Evolutionary conservation across 2,888 invertebrate species (phyloP).

Genomic region (Metacarcinus magister): DNA sequence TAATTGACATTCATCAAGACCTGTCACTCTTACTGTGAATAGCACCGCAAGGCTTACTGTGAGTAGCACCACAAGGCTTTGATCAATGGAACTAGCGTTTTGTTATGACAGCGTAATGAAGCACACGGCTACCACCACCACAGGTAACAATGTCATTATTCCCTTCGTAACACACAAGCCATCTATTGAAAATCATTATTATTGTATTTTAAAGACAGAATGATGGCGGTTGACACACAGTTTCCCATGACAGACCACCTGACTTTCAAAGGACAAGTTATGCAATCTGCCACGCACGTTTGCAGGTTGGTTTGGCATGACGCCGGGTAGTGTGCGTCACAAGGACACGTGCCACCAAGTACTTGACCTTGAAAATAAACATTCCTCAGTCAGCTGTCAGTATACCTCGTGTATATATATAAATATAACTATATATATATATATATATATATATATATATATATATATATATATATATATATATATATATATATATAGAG

Average conservation of each 20-base stretch:
- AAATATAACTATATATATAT: too few species aligned
- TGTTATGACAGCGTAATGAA: neutral
- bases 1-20: neutral
- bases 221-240: neutral
- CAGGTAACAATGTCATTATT: neutral
- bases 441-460: neutral
- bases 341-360: neutral
- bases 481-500: neutral
- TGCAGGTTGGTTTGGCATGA: neutral
- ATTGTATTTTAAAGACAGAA: neutral
- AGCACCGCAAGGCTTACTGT: too few species aligned
- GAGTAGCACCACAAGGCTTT: neutral
- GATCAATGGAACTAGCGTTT: neutral
- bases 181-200: neutral
- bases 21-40: neutral
- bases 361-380: neutral
- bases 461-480: neutral
- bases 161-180: neutral
- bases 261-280: neutral
- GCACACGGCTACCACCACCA: neutral
- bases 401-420: neutral
- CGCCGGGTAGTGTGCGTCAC: conserved; percentile 4
- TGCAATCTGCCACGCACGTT: neutral
- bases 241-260: neutral
- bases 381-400: neutral